phyloP scores from a whole-genome alignment of 2,113 vertebrate species.

The Amazona vittata region DNA sequence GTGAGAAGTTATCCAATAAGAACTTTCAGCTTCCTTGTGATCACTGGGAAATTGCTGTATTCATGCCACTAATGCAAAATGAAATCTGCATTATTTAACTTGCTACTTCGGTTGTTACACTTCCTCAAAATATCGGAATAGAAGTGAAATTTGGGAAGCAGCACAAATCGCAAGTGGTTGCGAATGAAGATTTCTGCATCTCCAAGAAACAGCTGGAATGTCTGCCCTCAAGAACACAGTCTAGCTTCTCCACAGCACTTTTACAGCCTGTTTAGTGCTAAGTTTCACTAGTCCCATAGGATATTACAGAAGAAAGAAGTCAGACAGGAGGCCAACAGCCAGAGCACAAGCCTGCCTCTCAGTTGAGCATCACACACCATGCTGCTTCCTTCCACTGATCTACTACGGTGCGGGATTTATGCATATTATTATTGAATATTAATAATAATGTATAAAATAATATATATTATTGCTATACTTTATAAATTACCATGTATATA shows the following conservation, averaged over 20 bases:
- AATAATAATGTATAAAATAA: not conserved
- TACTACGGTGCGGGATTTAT: not conserved
- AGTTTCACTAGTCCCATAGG: not conserved
- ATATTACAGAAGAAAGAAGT: not conserved
- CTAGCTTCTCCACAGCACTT: not conserved
- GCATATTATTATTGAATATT: not conserved
- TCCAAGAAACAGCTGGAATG: not conserved
- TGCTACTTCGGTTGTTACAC: not conserved
- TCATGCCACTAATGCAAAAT: not conserved
- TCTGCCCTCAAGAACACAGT: not conserved
- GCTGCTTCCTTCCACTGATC: not conserved
- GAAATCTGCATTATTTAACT: not conserved
- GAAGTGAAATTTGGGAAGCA: not conserved
- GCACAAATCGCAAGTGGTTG: not conserved
- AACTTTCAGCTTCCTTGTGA: not conserved
- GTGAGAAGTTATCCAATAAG: not conserved
- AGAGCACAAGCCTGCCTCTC: not conserved
- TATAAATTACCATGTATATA: not conserved
- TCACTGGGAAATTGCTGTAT: not conserved
- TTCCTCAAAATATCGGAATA: not conserved
- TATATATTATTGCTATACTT: not conserved
- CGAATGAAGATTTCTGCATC: not conserved
- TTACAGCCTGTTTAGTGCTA: not conserved
- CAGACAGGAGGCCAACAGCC: not conserved
- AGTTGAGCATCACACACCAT: not conserved